Percentiles rank a stretch among this genome's conserved stretches.
phyloP scores from a whole-genome alignment of 2,888 invertebrate species.

The Synergus itoensis region DNA sequence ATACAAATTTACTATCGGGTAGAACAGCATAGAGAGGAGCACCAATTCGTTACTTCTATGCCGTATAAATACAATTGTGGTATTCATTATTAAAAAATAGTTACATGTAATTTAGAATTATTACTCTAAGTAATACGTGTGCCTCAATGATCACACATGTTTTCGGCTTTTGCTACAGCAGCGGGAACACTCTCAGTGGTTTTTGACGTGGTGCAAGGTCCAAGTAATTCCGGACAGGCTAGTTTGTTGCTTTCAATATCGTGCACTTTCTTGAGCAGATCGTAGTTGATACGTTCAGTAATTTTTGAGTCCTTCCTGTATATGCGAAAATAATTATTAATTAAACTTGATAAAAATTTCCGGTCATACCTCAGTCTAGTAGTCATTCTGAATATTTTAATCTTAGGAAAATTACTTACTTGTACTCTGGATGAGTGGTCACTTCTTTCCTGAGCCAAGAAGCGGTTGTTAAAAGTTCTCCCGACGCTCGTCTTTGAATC shows the following conservation, averaged over 20 bases:
- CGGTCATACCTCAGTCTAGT: background rate
- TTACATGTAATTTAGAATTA: constrained; percentile 9
- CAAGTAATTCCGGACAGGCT: constrained; percentile 88
- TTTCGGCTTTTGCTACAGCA: constrained; percentile 83
- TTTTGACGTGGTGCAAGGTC: constrained; percentile 86
- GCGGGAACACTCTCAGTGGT: constrained; percentile 92
- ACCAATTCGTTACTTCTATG: constrained; percentile 31
- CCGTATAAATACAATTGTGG: constrained; percentile 35
- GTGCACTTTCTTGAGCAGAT: constrained; percentile 88
- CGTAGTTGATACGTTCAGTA: constrained; percentile 93
- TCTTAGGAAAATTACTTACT: constrained; percentile 80
- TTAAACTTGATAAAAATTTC: background rate
- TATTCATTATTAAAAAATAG: constrained; percentile 19
- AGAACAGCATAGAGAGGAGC: constrained; percentile 16
- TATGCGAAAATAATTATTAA: background rate
- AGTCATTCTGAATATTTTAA: background rate
- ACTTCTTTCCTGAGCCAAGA: constrained; percentile 97
- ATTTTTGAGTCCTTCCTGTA: constrained; percentile 92
- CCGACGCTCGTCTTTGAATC: constrained; percentile 92
- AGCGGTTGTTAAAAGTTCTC: constrained; percentile 95
- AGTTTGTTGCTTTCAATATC: constrained; percentile 86
- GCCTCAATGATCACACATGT: constrained; percentile 44
- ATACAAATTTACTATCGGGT: constrained; percentile 12
- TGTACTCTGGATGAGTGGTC: constrained; percentile 91
- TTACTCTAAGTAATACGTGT: constrained; percentile 40